phyloP scores from a whole-genome alignment of 2,797 vertebrate species.

The Paguma larvata region DNA sequence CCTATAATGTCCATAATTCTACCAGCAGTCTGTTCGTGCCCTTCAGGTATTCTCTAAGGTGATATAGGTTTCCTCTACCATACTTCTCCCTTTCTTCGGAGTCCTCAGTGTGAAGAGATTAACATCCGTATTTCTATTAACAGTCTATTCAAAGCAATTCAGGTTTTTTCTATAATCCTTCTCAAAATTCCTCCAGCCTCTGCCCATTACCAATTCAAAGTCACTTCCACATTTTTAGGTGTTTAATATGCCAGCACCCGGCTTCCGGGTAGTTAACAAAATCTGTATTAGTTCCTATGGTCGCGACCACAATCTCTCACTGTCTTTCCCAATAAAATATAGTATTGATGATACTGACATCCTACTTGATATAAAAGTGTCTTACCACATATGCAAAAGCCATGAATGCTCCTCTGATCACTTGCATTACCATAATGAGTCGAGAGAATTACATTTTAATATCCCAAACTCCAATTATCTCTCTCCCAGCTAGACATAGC shows the following conservation, averaged over 20 bases:
- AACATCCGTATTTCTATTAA: not conserved
- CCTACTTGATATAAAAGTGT: not conserved
- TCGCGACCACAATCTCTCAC: not conserved
- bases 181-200: not conserved
- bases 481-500: not conserved
- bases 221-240: not conserved
- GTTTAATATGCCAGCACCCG: not conserved
- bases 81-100: not conserved
- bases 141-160: not conserved
- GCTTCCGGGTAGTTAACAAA: not conserved
- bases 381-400: not conserved
- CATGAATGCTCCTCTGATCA: not conserved
- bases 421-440: accelerated
- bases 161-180: not conserved
- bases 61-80: not conserved
- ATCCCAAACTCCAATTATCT: not conserved
- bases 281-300: not conserved
- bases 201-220: not conserved
- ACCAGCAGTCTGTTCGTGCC: not conserved
- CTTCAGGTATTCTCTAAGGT: not conserved
- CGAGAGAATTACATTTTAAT: not conserved
- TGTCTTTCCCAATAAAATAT: conserved; percentile 3
- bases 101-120: not conserved
- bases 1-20: not conserved
- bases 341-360: not conserved